Evolutionary conservation across 2,113 vertebrate species (phyloP), one percentile per base, ranked within the genome.

Genomic region (Myiozetetes cayanensis): DNA sequence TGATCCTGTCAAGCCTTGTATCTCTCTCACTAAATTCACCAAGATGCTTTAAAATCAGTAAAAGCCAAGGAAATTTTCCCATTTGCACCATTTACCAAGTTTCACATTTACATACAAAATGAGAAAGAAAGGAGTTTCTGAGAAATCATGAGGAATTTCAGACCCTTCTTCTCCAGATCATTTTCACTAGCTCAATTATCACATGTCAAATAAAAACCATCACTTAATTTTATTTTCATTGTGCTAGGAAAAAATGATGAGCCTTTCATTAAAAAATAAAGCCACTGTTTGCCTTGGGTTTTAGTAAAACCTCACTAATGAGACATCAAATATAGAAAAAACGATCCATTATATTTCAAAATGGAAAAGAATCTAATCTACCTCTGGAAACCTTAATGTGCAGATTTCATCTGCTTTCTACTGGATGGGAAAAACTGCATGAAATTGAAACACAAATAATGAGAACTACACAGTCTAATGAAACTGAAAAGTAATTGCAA

Each of bases 221-320:
- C 50, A 52, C 35, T 71, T 12, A 56, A 76, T 61, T 94, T 74
- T 78, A 89, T 62, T 88, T 87, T 91, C 47, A 31, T 21, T n/a
- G 9, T 3, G 50, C 27, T 28, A 61, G 1, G 4, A 58, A 80
- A 94, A 88, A 89, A 72, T 17, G 30, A 49, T 35, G 28, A 82
- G 28, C 24, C 18, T 56, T 21, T 78, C 59, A 90, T 80, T 85
- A 83, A 89, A 95, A 96, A 91, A 87, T 47, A 62, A 91, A 91
- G n/a, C 24, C 17, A 41, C 10, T 35, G 9, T 91, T 74, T 68
- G n/a, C 16, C 41, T 52, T 41, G 55, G 21, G 33, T 85, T 94
- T 88, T 56, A 87, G n/a, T 33, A 84, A 94, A 93, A 85, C 16
- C 31, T 80, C 78, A 18, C 33, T 74, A 93, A 94, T 47, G 33